A percentile compares a stretch with the other conserved stretches of the same genome.
phyloP scores from a whole-genome alignment of 2,888 invertebrate species.

The Xiphydria camelus region DNA sequence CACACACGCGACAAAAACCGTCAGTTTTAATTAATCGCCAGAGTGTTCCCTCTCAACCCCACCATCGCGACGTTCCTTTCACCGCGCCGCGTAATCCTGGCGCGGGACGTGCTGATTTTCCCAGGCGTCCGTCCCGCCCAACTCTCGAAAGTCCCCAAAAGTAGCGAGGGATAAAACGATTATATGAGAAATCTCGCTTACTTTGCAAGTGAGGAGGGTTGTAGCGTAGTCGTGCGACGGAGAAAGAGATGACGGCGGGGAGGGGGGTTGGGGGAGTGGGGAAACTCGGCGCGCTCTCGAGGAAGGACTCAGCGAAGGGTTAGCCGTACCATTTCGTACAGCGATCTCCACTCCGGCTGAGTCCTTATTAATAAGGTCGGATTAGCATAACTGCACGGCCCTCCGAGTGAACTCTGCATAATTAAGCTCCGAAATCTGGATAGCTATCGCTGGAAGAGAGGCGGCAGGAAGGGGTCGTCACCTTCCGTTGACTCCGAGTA shows the following conservation, averaged over 20 bases:
- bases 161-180: constrained; percentile 48
- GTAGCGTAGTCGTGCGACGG: too few relatives aligned
- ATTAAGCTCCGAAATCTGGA: too few relatives aligned
- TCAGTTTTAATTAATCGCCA: constrained; percentile 38
- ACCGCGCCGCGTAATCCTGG: constrained; percentile 31
- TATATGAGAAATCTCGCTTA: constrained; percentile 47
- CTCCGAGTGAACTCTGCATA: constrained; percentile 36
- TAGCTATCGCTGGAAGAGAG: too few relatives aligned
- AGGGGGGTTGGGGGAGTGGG: too few relatives aligned
- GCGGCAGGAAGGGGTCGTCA: too few relatives aligned
- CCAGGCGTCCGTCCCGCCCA: constrained; percentile 21
- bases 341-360: constrained; percentile 41
- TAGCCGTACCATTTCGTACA: constrained; percentile 38
- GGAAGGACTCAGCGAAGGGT: constrained; percentile 41
- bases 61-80: too few relatives aligned
- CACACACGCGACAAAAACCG: constrained; percentile 18
- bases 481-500: too few relatives aligned
- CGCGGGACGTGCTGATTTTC: constrained; percentile 33
- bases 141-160: constrained; percentile 13
- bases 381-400: constrained; percentile 27
- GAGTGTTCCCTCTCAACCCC: too few relatives aligned
- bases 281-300: constrained; percentile 14
- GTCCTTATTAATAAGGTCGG: constrained; percentile 50
- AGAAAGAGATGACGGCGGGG: constrained; percentile 8
- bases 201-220: too few relatives aligned